Evolutionary conservation across 2,888 invertebrate genomes (phyloP), one percentile per base, ranked within the genome.

Genomic region (Mactromeris polynyma): DNA sequence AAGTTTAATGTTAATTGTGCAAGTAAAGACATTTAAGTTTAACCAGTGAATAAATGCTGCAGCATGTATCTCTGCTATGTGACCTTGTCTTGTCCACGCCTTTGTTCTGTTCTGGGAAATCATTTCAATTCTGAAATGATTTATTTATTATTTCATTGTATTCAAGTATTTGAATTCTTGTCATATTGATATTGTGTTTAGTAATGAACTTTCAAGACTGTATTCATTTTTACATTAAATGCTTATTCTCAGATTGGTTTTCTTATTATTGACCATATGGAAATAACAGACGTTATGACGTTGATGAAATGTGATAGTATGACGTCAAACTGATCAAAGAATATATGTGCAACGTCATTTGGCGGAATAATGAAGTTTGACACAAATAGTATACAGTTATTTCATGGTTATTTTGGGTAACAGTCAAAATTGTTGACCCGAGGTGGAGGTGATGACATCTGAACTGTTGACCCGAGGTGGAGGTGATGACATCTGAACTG

Each of bases 171-270:
- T 73, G 17, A 73, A 73, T 36, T 73, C 36, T 73, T 73, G 31
- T 73, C 36, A 73, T 19, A 36, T 73, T 73, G 73, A 73, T 73
- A 73, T 73, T 73, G 73, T 73, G 73, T 73, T 31, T 36, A 73
- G 26, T 33, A 73, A 6, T 33, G 31, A 69, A 69, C 19, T 33
- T 33, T 73, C 14, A 73, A 73, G 33, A 17, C 73, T 73, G 33
- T 64, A 73, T 36, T 73, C 73, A 73, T 73, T 73, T n/a, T 73
- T 19, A 73, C 73, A 73, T 73, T 73, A 73, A 73, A 73, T 36
- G 73, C 73, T 73, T 73, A 73, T 73, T 73, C 73, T 73, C 33
- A 69, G 3, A 19, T 33, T 17, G 33, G 33, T 31, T 14, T 33
- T 73, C 19, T 73, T 64, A 26, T 26, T 64, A 21, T 7, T 64